A percentile compares a stretch with the other conserved stretches of the same genome.
Evolutionary conservation across 2,113 vertebrate genomes (phyloP).

Genomic region (Pluvianellus socialis): DNA sequence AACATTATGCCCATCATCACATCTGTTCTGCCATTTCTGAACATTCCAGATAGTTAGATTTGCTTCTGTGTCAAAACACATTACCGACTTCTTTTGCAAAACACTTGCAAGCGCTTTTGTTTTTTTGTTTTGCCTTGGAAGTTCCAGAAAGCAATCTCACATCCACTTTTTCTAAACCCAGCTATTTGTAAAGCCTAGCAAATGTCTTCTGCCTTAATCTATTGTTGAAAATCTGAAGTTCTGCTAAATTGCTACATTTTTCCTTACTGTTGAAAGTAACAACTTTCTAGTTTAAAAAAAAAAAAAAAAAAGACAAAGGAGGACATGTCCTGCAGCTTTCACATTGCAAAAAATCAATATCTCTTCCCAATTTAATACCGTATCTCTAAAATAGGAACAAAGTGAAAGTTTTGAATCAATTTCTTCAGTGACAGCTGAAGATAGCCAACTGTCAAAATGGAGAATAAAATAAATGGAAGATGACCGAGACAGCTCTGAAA

Average conservation of each 20-base stretch:
- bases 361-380: not conserved
- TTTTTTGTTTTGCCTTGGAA: not conserved
- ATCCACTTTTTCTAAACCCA: not conserved
- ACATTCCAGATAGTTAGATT: not conserved
- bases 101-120: not conserved
- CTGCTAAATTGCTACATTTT: not conserved
- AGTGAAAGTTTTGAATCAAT: not conserved
- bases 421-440: slow-evolving; percentile 4
- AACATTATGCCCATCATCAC: not conserved
- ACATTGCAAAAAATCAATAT: not conserved
- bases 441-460: not conserved
- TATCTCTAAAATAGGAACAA: not conserved
- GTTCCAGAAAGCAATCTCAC: not conserved
- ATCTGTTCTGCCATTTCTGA: not conserved
- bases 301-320: not conserved
- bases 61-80: not conserved
- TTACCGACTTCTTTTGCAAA: not conserved
- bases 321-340: not conserved
- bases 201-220: not conserved
- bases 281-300: not conserved
- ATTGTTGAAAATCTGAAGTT: not conserved
- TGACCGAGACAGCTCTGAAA: not conserved
- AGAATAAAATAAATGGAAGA: slow-evolving; percentile 20
- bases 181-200: not conserved
- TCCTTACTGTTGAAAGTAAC: not conserved